Evolutionary conservation across 2,888 invertebrate genomes (phyloP), one percentile per base, ranked within the genome.

Genomic region (Agriopis marginaria): DNA sequence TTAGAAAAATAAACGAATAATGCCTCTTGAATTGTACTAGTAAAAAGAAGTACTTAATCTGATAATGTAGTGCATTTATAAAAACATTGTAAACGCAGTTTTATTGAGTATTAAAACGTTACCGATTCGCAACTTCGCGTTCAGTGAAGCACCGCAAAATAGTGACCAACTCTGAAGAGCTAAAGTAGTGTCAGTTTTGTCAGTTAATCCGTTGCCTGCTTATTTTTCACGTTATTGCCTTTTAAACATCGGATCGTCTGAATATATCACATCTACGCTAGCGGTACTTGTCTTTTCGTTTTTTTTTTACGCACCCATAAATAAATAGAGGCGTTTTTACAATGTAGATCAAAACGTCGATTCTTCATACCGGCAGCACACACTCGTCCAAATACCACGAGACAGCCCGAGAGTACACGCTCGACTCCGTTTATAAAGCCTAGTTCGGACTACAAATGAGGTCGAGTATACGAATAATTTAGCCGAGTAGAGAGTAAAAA

Each of bases 111-210:
- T 45, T 45, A 11, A 47, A n/a, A 47, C 12, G 12, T 47, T 51
- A 51, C 42, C 11, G 44, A 62, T 14, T 62, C 62, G 44, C 62
- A 62, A 51, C 51, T 62, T 62, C 42, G 62, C 44, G 42, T 42
- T 32, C 53, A 53, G 12, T 40, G 14, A 42, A 55, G n/a, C 14
- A 23, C 12, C 53, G 11, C 7, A 1, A 53, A 40, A 14, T 5
- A 54, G 12, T 9, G 7, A 55, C 11, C 40, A 4, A 14, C 7
- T 14, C 8, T 9, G 3, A 54, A 14, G 10, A 12, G 53, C 53
- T 7, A n/a, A 23, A 54, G 12, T 40, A 40, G 5, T 39, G 42
- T 42, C 42, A 9, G 9, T 2, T 5, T 2, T 42, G 42, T 42
- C 42, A 9, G 7, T 10, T 7, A 42, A 32, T 32, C 32, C 32